Evolutionary conservation across 2,797 vertebrate species (phyloP), one percentile per base, ranked within the genome.

Genomic region (Valencia hispanica): DNA sequence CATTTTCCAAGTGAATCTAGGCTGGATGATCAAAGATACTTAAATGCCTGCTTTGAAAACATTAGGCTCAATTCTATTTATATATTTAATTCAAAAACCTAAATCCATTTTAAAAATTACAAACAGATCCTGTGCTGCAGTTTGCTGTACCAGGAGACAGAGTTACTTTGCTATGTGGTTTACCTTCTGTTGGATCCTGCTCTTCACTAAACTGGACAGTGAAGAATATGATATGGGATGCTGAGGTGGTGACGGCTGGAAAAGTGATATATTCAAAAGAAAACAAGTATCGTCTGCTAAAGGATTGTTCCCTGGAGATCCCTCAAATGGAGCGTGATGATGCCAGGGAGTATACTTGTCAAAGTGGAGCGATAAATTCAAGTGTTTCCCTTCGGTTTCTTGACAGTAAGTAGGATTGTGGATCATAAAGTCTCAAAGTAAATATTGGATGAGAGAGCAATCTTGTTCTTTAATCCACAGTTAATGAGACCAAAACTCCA

Each of bases 271-370:
- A 7, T 20, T 34, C 53, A 55, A 47, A 63, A 5, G 1, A 2
- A 20, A 25, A 1, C 36, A 85, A 78, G 25, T 3, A 84, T 0
- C n/a, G 0, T 7, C 48, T 94, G 63, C 75, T 57, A 1, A 59
- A 25, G 25, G 79, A 90, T 84, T 94, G 94, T 73, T 93, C 91
- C 30, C 85, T 94, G 75, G 11, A 74, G 34, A 91, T 94, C 0
- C 7, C 75, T 50, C 55, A 73, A 25, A 70, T 91, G 41, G 20
- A 1, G 0, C 48, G 22, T 0, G 0, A 48, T 0, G 86, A 91
- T 65, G 89, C 90, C 14, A 77, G 17, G 1, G 1, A 36, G 45
- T 93, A 94, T 79, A 73, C n/a, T 0, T 93, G 92, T 80, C 1
- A 74, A 11, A 79, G 68, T 61, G 86, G 78, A 70, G 8, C 3